These are phyloP conservation scores for Mythimna pallens DNA, from an alignment of 2,888 invertebrate genomes.

Conservation along the genomic window DNA sequence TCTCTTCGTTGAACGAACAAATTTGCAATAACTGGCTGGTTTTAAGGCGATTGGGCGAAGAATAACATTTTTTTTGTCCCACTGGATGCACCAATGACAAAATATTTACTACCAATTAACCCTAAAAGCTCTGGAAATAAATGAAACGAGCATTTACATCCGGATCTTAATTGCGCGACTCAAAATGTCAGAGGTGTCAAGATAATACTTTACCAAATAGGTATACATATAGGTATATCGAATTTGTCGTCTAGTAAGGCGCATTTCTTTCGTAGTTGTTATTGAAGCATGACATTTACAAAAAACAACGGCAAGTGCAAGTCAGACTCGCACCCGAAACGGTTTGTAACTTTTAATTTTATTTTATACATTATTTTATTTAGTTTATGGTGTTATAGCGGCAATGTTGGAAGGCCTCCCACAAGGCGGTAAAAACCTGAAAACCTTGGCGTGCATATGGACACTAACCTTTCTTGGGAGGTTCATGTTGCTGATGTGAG, in stretches of 20 bases:
- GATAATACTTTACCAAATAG: background rate
- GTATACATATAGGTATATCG: background rate
- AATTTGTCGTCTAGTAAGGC: background rate
- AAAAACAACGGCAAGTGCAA: background rate
- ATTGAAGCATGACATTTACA: background rate
- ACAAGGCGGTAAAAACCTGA: too few species aligned
- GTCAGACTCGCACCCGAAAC: background rate
- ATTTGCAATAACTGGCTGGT: slow-evolving; percentile 36
- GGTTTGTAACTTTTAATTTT: background rate
- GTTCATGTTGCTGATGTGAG: too few species aligned
- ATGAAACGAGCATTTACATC: background rate
- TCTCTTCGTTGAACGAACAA: slow-evolving; percentile 59
- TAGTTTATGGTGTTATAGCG: too few species aligned
- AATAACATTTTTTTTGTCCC: slow-evolving; percentile 27
- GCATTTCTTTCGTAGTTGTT: too few species aligned
- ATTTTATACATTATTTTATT: too few species aligned
- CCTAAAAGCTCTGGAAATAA: slow-evolving; percentile 3
- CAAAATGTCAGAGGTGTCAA: background rate
- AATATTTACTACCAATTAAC: slow-evolving; percentile 1
- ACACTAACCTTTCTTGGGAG: too few species aligned
- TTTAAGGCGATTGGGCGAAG: slow-evolving; percentile 51
- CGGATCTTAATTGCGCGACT: background rate
- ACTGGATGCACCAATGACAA: slow-evolving; percentile 5
- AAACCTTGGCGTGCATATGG: too few species aligned
- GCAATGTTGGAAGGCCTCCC: too few species aligned